These are phyloP conservation scores for Alethe castanea DNA, from an alignment of 2,113 vertebrate species.

Conservation along the genomic window DNA sequence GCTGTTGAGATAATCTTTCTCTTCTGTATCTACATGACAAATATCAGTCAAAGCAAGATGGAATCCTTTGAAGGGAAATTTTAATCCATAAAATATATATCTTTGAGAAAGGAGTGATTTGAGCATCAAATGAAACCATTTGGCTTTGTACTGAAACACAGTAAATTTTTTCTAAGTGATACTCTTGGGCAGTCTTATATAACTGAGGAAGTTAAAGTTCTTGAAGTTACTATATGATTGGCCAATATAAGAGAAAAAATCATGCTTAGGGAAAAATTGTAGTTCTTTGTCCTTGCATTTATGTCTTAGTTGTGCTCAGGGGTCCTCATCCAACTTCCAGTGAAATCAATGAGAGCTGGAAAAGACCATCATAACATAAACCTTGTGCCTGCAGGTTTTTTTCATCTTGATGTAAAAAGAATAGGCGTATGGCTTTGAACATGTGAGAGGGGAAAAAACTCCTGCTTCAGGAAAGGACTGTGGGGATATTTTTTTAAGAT, in stretches of 20 bases:
- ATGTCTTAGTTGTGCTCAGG: neutral
- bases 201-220: neutral
- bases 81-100: neutral
- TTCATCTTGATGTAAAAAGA: neutral
- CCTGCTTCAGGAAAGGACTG: neutral
- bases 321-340: neutral
- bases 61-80: constrained; percentile 3
- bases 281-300: neutral
- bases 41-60: constrained; percentile 25
- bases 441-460: neutral
- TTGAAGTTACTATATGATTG: neutral
- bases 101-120: neutral
- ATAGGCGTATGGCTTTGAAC: neutral
- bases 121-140: neutral
- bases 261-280: neutral
- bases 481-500: neutral
- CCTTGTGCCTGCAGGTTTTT: neutral
- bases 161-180: neutral
- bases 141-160: neutral
- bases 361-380: neutral
- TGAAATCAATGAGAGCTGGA: neutral
- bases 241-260: neutral
- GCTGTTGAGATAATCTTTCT: neutral
- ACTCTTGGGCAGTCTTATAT: neutral
- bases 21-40: neutral